Evolutionary conservation across 2,797 vertebrate genomes (phyloP).

Genomic region (Heterohyrax brucei): DNA sequence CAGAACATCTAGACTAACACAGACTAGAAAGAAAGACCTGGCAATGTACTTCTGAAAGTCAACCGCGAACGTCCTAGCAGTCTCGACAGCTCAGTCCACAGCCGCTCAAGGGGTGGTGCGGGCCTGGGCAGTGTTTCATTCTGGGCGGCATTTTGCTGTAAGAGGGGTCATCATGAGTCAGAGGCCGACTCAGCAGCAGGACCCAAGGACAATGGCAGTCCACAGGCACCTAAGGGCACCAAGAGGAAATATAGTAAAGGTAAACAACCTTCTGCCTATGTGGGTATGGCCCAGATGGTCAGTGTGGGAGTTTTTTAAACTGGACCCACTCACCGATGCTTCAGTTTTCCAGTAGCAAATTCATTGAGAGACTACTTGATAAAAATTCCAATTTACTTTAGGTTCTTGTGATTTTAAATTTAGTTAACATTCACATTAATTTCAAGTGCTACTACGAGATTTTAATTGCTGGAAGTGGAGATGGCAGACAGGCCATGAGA

Average conservation of each 20-base stretch:
- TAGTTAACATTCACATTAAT: not conserved
- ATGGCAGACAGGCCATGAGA: not conserved
- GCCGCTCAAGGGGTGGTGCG: too few species aligned
- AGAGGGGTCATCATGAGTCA: too few species aligned
- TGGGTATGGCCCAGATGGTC: not conserved
- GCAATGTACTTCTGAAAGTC: too few species aligned
- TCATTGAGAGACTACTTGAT: not conserved
- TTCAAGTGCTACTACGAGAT: not conserved
- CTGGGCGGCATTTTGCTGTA: too few species aligned
- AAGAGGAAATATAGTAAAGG: not conserved
- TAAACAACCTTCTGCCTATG: not conserved
- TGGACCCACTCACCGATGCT: not conserved
- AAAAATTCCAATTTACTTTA: slow-evolving; percentile 13
- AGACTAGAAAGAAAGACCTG: not conserved
- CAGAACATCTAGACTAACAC: not conserved
- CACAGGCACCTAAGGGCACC: not conserved
- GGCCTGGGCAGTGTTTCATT: too few species aligned
- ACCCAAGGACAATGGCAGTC: too few species aligned
- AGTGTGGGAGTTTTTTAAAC: not conserved
- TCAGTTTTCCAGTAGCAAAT: not conserved
- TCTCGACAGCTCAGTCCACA: too few species aligned
- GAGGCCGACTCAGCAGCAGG: too few species aligned
- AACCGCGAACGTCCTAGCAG: not conserved
- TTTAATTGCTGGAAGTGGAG: not conserved
- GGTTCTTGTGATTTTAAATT: slow-evolving; percentile 18